Base-by-base conservation (phyloP, 2,888 invertebrate species). In the Bombylius major region DNA sequence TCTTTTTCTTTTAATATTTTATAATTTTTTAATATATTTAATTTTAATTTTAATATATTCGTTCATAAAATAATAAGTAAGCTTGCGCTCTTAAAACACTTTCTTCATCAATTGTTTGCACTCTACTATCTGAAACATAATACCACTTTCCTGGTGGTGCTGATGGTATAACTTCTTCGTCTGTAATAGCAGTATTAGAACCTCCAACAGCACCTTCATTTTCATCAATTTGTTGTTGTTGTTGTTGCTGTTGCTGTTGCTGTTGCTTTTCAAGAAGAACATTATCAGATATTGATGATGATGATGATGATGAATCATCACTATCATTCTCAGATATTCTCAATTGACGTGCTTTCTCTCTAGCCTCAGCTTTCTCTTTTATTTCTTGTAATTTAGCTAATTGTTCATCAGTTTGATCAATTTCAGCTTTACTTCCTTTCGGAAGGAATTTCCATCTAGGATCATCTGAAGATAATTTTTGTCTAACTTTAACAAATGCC, bases 51-150 rank as follows among this genome's bases (percentile, higher is more conserved):
- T 84, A 91, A 73, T 86, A 78, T 71, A 96, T 87, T 72, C 96
- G 82, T 75, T 97, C 96, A 74, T 98, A 98, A 76, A 98, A 99
- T 46, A 98, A 80, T 53, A 98, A 79, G 75, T 98, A 98, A 14
- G 98, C 97, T 75, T 97, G 92, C 58, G 87, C 86, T 63, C 81
- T 78, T 50, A 94, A 78, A 57, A 96, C 96, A 61, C 82, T 79
- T 4, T 84, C 82, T 72, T 93, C 89, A 56, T 81, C 78, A 33
- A 89, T 87, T 70, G 90, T 88, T 46, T 81, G 80, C 1, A 96
- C 93, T 67, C 86, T 82, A 57, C 88, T 87, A 76, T 98, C 98
- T 56, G 95, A 95, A 52, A 95, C 86, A 70, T 88, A 88, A 76
- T 88, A 98, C 98, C 98, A 98, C 66, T 84, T 85, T 12, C 91